These are phyloP conservation scores for Macrosoma leucophasiata DNA, from an alignment of 2,888 invertebrate species.

Conservation along the genomic window DNA sequence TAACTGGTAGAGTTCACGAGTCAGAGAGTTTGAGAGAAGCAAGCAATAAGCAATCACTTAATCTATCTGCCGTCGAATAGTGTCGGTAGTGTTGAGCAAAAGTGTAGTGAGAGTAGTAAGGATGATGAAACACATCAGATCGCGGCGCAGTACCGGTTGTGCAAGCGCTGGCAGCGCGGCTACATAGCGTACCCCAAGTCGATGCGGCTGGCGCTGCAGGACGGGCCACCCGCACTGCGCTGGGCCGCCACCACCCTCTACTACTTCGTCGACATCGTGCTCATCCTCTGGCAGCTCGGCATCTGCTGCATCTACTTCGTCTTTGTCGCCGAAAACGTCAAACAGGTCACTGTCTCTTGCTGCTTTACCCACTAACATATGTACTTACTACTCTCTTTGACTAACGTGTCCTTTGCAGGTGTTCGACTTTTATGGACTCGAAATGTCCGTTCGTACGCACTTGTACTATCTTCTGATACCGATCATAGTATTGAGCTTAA, in stretches of 20 bases:
- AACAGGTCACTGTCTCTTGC: conserved; percentile 72
- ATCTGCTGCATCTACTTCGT: conserved; percentile 92
- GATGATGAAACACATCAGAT: conserved; percentile 50
- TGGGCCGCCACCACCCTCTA: conserved; percentile 63
- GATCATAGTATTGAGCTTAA: conserved; percentile 77
- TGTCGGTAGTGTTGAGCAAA: too few relatives aligned
- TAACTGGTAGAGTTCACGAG: too few relatives aligned
- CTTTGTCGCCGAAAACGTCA: conserved; percentile 82
- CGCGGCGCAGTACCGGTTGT: conserved; percentile 73
- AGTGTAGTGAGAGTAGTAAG: too few relatives aligned
- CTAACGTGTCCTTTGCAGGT: conserved; percentile 45
- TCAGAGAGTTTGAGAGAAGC: too few relatives aligned
- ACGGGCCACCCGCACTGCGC: conserved; percentile 75
- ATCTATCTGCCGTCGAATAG: too few relatives aligned
- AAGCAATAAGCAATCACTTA: too few relatives aligned
- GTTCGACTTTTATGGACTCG: conserved; percentile 52
- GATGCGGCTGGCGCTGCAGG: conserved; percentile 80
- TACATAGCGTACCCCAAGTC: conserved; percentile 86
- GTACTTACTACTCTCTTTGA: neutral
- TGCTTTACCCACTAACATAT: neutral
- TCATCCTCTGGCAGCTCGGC: conserved; percentile 88
- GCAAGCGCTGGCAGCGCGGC: conserved; percentile 64
- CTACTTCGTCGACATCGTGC: conserved; percentile 75
- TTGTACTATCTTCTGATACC: conserved; percentile 77
- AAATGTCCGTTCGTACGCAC: conserved; percentile 63